These are phyloP conservation scores for Dorcus parallelipipedus DNA, from an alignment of 2,888 invertebrate species.

Conservation along the genomic window DNA sequence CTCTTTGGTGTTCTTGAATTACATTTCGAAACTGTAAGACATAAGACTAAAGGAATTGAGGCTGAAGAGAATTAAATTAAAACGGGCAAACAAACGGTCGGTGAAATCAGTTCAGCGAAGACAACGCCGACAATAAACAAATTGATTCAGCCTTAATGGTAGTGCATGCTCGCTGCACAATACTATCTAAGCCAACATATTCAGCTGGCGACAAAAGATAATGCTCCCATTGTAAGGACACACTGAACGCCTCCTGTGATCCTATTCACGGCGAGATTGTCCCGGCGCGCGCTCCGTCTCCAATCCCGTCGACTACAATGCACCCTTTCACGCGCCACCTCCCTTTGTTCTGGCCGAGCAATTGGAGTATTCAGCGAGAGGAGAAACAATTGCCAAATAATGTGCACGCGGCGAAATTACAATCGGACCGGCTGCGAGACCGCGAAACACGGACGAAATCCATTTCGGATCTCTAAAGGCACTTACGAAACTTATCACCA, in stretches of 20 bases:
- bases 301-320: constrained; percentile 42
- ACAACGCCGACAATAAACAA: constrained; percentile 15
- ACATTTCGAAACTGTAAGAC: too few relatives aligned
- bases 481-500: too few relatives aligned
- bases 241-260: constrained; percentile 50
- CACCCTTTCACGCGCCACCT: constrained; percentile 47
- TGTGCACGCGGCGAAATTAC: constrained; percentile 27
- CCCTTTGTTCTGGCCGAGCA: constrained; percentile 44
- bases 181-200: constrained; percentile 41
- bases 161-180: constrained; percentile 26
- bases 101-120: not conserved
- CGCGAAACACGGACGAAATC: too few relatives aligned
- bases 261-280: constrained; percentile 43
- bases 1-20: too few relatives aligned
- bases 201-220: constrained; percentile 52
- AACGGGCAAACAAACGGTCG: too few relatives aligned
- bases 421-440: constrained; percentile 14
- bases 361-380: constrained; percentile 21
- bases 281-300: constrained; percentile 37
- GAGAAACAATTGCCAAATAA: constrained; percentile 20
- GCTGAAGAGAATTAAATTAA: too few relatives aligned
- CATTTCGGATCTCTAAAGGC: too few relatives aligned
- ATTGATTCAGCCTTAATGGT: constrained; percentile 26
- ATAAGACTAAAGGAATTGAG: too few relatives aligned
- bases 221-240: constrained; percentile 49